Conservation (phyloP, 1,140 invertebrate species). For the Eriocheir sinensis region DNA sequence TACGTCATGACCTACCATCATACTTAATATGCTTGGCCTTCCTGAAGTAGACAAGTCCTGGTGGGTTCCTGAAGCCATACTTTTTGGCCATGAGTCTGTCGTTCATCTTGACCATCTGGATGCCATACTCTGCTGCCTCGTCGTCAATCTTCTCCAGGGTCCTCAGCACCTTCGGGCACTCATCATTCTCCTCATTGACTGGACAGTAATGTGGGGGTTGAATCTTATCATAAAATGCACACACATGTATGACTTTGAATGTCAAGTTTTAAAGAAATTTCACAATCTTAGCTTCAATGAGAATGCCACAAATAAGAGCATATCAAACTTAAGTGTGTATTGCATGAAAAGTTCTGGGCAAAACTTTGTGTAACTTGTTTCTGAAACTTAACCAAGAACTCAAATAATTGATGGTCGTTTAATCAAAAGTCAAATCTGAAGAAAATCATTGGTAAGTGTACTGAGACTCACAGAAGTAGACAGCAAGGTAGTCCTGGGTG, state of each 20-base stretch:
- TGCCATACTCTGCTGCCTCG: slow-evolving; percentile 94
- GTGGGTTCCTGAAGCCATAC: slow-evolving; percentile 93
- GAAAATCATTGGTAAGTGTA: too few species aligned
- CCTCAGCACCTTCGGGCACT: slow-evolving; percentile 85
- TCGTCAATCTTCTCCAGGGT: slow-evolving; percentile 93
- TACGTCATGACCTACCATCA: slow-evolving; percentile 86
- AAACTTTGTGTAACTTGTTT: too few species aligned
- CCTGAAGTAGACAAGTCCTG: slow-evolving; percentile 94
- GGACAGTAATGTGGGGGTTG: not conserved
- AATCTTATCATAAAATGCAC: too few species aligned
- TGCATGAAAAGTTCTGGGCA: too few species aligned
- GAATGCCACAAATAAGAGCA: too few species aligned
- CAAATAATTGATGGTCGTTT: too few species aligned
- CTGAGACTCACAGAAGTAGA: slow-evolving; percentile 93
- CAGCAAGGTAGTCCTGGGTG: slow-evolving; percentile 95
- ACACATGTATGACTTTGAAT: too few species aligned
- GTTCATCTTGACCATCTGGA: slow-evolving; percentile 94
- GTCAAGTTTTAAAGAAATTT: too few species aligned
- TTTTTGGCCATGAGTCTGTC: slow-evolving; percentile 97
- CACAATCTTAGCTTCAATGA: too few species aligned
- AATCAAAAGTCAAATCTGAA: too few species aligned
- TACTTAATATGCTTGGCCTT: slow-evolving; percentile 95
- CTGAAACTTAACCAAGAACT: too few species aligned
- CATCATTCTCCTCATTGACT: slow-evolving; percentile 93
- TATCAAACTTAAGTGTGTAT: too few species aligned